Base-by-base conservation (phyloP, 2,113 vertebrate genomes). In the Stigmatopora nigra region DNA sequence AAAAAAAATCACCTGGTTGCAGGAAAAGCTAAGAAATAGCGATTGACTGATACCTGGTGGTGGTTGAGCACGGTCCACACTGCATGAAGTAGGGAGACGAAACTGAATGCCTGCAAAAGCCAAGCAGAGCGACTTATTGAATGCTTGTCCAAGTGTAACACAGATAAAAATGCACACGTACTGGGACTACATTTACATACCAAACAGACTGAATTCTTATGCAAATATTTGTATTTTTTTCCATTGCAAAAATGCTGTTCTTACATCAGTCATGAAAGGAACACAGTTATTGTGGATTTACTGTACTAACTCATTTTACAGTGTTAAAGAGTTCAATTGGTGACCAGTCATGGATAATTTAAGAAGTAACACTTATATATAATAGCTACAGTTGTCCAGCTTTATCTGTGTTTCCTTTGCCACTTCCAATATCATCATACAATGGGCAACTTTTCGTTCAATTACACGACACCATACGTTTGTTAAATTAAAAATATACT, bases 101-200 rank as follows among this genome's bases (percentile, higher is more conserved):
- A 92, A 92, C 86, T 92, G 91, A 89, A 92, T 92, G 83, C 91
- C 91, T 92, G 85, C 61, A 87, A 89, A 76, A 71, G 87, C 80
- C 68, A 88, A 82, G 82, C 67, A 46, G 53, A 66, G 69, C 2
- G 58, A 63, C 79, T 91, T 87, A 91, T 71, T 62, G 56, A 63
- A 35, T 49, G 64, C 61, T 68, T 20, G 69, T 53, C 15, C 56
- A 68, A 70, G 70, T 49, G 78, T 52, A 5, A 14, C 46, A 69
- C 38, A 66, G 47, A 61, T 61, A 57, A n/a, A 44, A 17, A 65
- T 52, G 63, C 44, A 77, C 64, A 72, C 17, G 62, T 56, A 57
- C 36, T 76, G 46, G 41, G 10, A 45, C 66, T 60, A 51, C 48
- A 25, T 59, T 20, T 64, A 20, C 17, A 49, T 63, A 78, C 63